Evolutionary conservation across 2,888 invertebrate species (phyloP).

Genomic region (Parnassius orleans): DNA sequence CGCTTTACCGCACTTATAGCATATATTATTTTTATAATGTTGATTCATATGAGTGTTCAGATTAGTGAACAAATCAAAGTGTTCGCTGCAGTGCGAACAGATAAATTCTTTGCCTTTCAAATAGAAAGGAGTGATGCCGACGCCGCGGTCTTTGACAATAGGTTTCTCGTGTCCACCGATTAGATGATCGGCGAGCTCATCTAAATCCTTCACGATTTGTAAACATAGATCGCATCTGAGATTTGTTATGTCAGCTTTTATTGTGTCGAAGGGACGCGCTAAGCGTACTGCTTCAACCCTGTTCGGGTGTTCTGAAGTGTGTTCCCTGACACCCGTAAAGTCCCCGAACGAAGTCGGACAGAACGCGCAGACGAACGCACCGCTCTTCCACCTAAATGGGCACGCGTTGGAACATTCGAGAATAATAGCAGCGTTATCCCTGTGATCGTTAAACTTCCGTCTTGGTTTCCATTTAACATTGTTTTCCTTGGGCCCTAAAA

Average conservation of each 20-base stretch:
- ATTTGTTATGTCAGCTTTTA: constrained; percentile 62
- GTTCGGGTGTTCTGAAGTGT: constrained; percentile 51
- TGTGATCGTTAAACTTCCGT: constrained; percentile 66
- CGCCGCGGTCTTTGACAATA: constrained; percentile 45
- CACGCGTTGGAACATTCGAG: constrained; percentile 65
- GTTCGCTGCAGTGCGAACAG: constrained; percentile 55
- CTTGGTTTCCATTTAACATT: constrained; percentile 60
- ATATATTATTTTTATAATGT: constrained; percentile 68
- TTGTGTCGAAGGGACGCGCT: constrained; percentile 44
- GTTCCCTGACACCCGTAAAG: constrained; percentile 52
- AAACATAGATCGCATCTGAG: constrained; percentile 59
- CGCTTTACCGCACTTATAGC: constrained; percentile 64
- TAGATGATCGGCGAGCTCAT: constrained; percentile 56
- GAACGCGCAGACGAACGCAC: constrained; percentile 60
- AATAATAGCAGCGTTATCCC: constrained; percentile 67
- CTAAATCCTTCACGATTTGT: constrained; percentile 42
- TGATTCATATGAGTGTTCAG: constrained; percentile 65
- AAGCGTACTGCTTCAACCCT: constrained; percentile 50
- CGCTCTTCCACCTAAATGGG: constrained; percentile 68
- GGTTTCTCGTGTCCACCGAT: constrained; percentile 50
- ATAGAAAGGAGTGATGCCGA: constrained; percentile 61
- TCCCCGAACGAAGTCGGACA: constrained; percentile 60
- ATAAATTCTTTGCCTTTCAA: constrained; percentile 46
- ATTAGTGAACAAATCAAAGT: constrained; percentile 58
- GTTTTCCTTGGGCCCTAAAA: constrained; percentile 59